phyloP scores from a whole-genome alignment of 2,113 vertebrate genomes.

The Trematomus loennbergii region DNA sequence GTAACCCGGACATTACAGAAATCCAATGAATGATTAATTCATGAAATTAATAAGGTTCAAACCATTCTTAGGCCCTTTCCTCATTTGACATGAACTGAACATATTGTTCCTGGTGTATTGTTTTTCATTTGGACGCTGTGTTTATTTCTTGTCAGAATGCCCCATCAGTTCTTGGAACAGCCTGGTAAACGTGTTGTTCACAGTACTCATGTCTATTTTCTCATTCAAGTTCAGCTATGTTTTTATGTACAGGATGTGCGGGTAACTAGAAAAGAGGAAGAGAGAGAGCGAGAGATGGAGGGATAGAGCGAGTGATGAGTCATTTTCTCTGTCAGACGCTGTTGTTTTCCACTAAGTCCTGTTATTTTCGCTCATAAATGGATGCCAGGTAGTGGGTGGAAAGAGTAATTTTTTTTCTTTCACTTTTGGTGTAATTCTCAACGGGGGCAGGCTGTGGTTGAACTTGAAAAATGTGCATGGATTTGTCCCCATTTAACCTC shows the following conservation, averaged over 20 bases:
- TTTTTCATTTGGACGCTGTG: neutral
- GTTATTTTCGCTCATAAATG: constrained; percentile 80
- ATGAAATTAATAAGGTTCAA: constrained; percentile 1
- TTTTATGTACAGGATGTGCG: constrained; percentile 74
- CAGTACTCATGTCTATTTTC: constrained; percentile 34
- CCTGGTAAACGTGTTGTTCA: constrained; percentile 14
- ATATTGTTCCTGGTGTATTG: neutral
- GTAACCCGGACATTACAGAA: neutral
- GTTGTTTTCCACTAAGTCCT: constrained; percentile 81
- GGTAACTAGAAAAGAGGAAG: constrained; percentile 64
- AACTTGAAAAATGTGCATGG: constrained; percentile 61
- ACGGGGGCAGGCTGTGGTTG: constrained; percentile 66
- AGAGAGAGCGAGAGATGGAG: constrained; percentile 51
- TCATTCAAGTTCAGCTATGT: constrained; percentile 50
- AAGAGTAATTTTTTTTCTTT: constrained; percentile 64
- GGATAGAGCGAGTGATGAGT: constrained; percentile 75
- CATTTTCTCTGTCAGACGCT: constrained; percentile 78
- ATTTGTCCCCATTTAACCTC: constrained; percentile 54
- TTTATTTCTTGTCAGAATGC: constrained; percentile 7
- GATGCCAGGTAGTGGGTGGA: constrained; percentile 82
- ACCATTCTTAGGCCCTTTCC: neutral
- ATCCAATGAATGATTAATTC: neutral
- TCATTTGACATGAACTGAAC: neutral
- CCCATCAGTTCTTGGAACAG: constrained; percentile 55
- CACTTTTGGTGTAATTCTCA: constrained; percentile 73